A percentile compares a stretch with the other conserved stretches of the same genome.
Evolutionary conservation across 2,888 invertebrate genomes (phyloP).

Genomic region (Macrosiphum euphorbiae): DNA sequence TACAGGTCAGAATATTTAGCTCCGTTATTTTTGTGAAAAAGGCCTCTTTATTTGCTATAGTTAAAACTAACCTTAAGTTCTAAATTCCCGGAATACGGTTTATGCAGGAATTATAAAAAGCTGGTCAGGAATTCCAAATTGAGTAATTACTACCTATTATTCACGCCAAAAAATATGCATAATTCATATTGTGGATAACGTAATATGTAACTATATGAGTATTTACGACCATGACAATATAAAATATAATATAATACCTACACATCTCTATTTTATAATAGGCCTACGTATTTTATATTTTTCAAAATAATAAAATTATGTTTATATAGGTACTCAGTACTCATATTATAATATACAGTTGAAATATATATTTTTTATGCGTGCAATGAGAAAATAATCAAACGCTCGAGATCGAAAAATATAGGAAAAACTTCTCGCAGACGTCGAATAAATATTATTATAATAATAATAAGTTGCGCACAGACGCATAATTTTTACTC

Average conservation of each 20-base stretch:
- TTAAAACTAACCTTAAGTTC: background rate
- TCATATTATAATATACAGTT: background rate
- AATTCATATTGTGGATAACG: background rate
- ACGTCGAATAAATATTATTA: conserved; percentile 22
- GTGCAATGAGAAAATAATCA: conserved; percentile 4
- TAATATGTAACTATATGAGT: background rate
- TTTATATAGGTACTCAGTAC: background rate
- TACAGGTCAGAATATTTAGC: no score
- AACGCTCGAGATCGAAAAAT: background rate
- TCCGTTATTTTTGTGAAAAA: no score
- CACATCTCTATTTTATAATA: background rate
- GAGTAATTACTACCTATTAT: background rate
- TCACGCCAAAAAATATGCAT: background rate
- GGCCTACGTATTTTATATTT: background rate
- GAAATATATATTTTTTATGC: background rate
- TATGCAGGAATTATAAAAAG: background rate
- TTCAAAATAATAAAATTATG: background rate
- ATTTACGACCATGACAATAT: background rate
- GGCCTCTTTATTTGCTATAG: no score
- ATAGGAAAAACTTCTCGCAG: background rate
- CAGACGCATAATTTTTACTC: conserved; percentile 29
- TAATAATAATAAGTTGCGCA: conserved; percentile 19
- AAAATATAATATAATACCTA: background rate
- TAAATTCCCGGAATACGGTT: background rate
- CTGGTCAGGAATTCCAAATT: background rate